These are phyloP conservation scores for Nephrotoma appendiculata DNA, from an alignment of 2,888 invertebrate species.

Conservation along the genomic window DNA sequence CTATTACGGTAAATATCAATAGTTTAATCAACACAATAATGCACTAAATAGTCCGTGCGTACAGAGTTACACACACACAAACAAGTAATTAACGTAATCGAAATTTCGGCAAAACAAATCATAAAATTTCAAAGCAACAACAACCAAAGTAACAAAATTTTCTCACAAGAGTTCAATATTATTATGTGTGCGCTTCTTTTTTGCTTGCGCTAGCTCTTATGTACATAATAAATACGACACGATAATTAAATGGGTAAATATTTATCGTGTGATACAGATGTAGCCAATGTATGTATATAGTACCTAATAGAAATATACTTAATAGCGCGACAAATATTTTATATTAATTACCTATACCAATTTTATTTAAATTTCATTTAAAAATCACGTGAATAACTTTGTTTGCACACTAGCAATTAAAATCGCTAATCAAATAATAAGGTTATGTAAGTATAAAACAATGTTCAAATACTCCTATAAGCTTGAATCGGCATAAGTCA, in stretches of 20 bases:
- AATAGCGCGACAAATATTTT: not conserved
- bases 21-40: not conserved
- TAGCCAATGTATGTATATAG: not conserved
- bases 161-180: not conserved
- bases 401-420: not conserved
- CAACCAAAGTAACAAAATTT: not conserved
- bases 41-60: not conserved
- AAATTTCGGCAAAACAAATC: not conserved
- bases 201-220: not conserved
- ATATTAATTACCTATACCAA: not conserved
- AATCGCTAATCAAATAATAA: not conserved
- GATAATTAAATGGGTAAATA: not conserved
- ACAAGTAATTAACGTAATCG: not conserved
- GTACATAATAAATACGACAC: not conserved
- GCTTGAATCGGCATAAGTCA: not conserved
- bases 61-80: not conserved
- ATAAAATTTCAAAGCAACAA: not conserved
- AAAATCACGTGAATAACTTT: not conserved
- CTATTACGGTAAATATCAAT: not conserved
- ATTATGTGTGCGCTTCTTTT: not conserved
- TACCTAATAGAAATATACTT: not conserved
- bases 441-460: not conserved
- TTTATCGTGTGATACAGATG: not conserved
- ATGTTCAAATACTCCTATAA: not conserved
- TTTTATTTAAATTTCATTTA: not conserved